A percentile compares a stretch with the other conserved stretches of the same genome.
Conservation (phyloP, 1,140 invertebrate species). For the Orchestia grillus region DNA sequence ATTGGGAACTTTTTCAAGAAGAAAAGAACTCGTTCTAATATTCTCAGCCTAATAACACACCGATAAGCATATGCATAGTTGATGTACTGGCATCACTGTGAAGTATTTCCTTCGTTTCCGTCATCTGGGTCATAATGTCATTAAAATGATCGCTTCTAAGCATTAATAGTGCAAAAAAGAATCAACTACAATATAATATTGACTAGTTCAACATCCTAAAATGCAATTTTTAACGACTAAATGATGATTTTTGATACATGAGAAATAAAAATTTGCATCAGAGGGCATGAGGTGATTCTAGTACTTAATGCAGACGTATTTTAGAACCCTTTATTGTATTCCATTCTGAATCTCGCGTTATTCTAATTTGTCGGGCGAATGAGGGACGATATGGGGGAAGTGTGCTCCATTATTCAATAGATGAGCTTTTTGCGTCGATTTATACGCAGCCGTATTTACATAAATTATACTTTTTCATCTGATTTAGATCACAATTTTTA, state of each 20-base stretch:
- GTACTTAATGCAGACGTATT: neutral
- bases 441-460: neutral
- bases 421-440: neutral
- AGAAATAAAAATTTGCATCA: neutral
- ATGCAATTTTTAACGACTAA: neutral
- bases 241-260: neutral
- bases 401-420: neutral
- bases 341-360: neutral
- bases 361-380: neutral
- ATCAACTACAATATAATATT: neutral
- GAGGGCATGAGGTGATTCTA: neutral
- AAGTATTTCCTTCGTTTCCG: neutral
- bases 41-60: neutral
- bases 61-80: neutral
- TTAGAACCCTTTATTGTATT: neutral
- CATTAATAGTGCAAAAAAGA: neutral
- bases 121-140: neutral
- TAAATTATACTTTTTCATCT: neutral
- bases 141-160: neutral
- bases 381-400: too few relatives aligned
- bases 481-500: neutral
- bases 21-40: neutral
- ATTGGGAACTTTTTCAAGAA: neutral
- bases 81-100: neutral
- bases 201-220: conserved; percentile 8